phyloP scores from a whole-genome alignment of 2,888 invertebrate genomes.

The Escarpia spicata region DNA sequence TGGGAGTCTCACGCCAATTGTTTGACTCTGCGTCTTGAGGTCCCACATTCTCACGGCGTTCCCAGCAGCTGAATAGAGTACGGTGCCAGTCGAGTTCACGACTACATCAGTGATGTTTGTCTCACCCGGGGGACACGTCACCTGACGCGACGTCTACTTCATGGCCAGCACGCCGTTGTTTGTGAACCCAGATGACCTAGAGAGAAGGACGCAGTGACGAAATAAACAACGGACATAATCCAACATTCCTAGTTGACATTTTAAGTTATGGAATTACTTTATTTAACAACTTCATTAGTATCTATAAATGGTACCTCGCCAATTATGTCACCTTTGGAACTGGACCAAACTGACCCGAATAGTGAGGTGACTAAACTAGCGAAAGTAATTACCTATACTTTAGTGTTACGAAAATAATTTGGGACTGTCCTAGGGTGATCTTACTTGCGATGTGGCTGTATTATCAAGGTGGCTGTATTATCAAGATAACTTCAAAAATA shows the following conservation, averaged over 20 bases:
- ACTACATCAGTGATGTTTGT: conserved; percentile 77
- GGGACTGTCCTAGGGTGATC: too few relatives aligned
- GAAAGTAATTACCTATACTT: too few relatives aligned
- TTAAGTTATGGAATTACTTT: background rate
- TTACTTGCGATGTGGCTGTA: too few relatives aligned
- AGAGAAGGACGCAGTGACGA: background rate
- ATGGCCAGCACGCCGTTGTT: conserved; percentile 62
- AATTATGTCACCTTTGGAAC: too few relatives aligned
- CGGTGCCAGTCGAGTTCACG: conserved; percentile 69
- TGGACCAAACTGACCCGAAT: too few relatives aligned
- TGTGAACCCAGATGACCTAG: conserved; percentile 72
- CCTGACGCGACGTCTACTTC: conserved; percentile 65
- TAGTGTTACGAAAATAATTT: too few relatives aligned
- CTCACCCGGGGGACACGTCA: conserved; percentile 73
- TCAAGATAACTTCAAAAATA: too few relatives aligned
- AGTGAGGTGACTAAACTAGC: too few relatives aligned
- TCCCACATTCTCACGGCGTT: conserved; percentile 88
- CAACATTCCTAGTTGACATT: background rate
- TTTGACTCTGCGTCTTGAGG: conserved; percentile 70
- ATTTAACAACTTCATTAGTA: background rate
- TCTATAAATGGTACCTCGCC: too few relatives aligned
- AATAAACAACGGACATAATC: background rate
- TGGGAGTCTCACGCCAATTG: too few relatives aligned
- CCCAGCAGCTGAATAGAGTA: conserved; percentile 81
- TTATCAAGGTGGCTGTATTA: too few relatives aligned